Evolutionary conservation across 2,888 invertebrate genomes (phyloP), one percentile per base, ranked within the genome.

Genomic region (Branchellion lobata): DNA sequence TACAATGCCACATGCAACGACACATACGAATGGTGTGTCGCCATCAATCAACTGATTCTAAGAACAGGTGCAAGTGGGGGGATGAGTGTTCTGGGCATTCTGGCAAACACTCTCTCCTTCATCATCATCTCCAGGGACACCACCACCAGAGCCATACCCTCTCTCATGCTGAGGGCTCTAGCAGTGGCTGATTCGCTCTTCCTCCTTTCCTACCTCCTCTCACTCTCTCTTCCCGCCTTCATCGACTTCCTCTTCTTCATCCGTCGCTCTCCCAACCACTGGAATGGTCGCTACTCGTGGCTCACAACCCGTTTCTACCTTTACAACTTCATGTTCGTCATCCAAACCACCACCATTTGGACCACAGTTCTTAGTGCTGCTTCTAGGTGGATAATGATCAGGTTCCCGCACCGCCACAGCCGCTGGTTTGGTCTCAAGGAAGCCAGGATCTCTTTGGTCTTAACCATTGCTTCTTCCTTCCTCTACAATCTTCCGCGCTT

Each of bases 401-500:
- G 79, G 24, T 34, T 75, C 31, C 81, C 81, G 1, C 81, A 81
- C 78, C 33, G 47, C 11, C 80, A 77, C 24, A 71, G 68, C 2
- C 57, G 73, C 34, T 34, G 78, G 47, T 80, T 76, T n/a, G 79
- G 57, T 57, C 36, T 80, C 1, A 51, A 79, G 29, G 36, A 34
- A 14, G 47, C 34, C 11, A 74, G 78, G 24, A 51, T 81, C 34
- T 61, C 51, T 5, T 79, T 74, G 24, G 69, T 82, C 47, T 33
- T 81, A 18, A 33, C 78, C 18, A 21, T 51, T 51, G 18, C 53
- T 14, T 80, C 80, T 61, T 80, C 81, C 24, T 31, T 82, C n/a
- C 71, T 80, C 77, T 82, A 81, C 81, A 82, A 82, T 72, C 65
- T 81, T 8, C 82, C 82, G 5, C 40, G 81, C 14, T 81, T 80